A percentile compares a stretch with the other conserved stretches of the same genome.
phyloP scores from a whole-genome alignment of 2,797 vertebrate genomes.

The Triplophysa bombifrons region DNA sequence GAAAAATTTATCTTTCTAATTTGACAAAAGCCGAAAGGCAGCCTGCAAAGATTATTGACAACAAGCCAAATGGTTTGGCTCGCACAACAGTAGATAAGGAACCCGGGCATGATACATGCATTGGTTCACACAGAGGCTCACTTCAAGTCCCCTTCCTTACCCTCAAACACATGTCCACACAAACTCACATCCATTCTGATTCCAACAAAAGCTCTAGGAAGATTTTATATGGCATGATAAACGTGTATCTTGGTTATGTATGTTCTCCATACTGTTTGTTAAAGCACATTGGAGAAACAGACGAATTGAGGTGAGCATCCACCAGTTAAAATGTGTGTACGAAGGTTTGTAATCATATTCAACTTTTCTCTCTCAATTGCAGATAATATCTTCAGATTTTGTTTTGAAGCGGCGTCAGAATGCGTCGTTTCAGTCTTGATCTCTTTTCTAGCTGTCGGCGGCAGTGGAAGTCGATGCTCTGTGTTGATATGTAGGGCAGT shows the following conservation, averaged over 20 bases:
- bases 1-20: conserved; percentile 76
- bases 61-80: conserved; percentile 58
- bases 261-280: conserved; percentile 68
- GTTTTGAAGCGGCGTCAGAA: not conserved
- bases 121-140: conserved; percentile 54
- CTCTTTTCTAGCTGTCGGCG: conserved; percentile 10
- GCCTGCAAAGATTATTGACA: conserved; percentile 71
- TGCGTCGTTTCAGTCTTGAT: conserved; percentile 11
- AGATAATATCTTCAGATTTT: no score
- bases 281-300: conserved; percentile 62
- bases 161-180: conserved; percentile 24
- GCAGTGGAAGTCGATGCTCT: conserved; percentile 65
- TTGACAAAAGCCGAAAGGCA: conserved; percentile 71
- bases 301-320: no score
- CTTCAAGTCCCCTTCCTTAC: conserved; percentile 43
- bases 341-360: no score
- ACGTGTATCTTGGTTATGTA: conserved; percentile 69
- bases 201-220: conserved; percentile 65
- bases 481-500: conserved; percentile 75
- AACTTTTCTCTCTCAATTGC: no score
- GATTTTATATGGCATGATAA: conserved; percentile 65
- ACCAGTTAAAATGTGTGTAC: conserved; percentile 22
- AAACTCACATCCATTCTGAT: conserved; percentile 58
- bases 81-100: conserved; percentile 63
- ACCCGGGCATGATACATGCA: conserved; percentile 47